A percentile compares a stretch with the other conserved stretches of the same genome.
These are phyloP conservation scores for Melanchra persicariae DNA, from an alignment of 2,888 invertebrate genomes.

Conservation along the genomic window DNA sequence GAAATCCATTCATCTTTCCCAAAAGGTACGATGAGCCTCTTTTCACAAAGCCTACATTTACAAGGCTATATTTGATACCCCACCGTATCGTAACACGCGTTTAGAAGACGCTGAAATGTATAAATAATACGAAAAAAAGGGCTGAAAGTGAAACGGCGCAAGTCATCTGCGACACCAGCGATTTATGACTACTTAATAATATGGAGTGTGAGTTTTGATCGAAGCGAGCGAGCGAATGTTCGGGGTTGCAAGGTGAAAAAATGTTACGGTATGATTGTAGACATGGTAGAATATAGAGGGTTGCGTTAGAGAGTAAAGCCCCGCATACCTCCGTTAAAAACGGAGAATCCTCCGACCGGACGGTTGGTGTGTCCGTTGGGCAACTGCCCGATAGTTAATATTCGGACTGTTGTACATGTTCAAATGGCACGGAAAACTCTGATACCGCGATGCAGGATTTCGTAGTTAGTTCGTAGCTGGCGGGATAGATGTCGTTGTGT, in stretches of 20 bases:
- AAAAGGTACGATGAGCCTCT: constrained; percentile 4
- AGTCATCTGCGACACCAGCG: constrained; percentile 74
- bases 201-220: constrained; percentile 62
- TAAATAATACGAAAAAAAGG: constrained; percentile 76
- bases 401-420: too few relatives aligned
- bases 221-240: constrained; percentile 55
- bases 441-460: too few relatives aligned
- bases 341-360: too few relatives aligned
- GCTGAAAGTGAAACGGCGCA: constrained; percentile 76
- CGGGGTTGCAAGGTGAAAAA: neutral
- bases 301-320: too few relatives aligned
- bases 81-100: constrained; percentile 35
- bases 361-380: too few relatives aligned
- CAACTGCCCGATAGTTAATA: too few relatives aligned
- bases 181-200: constrained; percentile 83
- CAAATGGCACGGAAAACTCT: too few relatives aligned
- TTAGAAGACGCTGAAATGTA: constrained; percentile 68
- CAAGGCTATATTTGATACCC: constrained; percentile 40
- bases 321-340: too few relatives aligned
- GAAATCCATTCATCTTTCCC: neutral
- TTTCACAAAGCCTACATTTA: constrained; percentile 19
- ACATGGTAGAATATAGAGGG: too few relatives aligned
- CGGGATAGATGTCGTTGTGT: too few relatives aligned
- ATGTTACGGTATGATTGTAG: neutral
- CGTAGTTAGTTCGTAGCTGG: too few relatives aligned